A percentile compares a stretch with the other conserved stretches of the same genome.
phyloP scores from a whole-genome alignment of 2,797 vertebrate genomes.

The Lepilemur ruficaudatus region DNA sequence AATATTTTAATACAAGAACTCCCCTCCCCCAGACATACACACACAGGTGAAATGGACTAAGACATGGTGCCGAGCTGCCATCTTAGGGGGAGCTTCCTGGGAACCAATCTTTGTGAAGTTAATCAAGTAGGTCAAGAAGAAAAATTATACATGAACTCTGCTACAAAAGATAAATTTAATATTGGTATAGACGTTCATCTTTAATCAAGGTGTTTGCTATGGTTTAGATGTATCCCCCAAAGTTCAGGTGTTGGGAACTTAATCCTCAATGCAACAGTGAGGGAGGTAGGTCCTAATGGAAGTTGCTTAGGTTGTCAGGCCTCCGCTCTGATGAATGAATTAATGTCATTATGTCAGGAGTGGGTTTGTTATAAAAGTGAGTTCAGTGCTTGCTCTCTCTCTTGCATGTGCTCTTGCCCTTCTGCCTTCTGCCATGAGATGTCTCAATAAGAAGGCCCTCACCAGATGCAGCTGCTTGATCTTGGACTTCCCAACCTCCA shows the following conservation, averaged over 20 bases:
- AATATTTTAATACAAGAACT: not conserved
- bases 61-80: not conserved
- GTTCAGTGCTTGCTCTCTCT: not conserved
- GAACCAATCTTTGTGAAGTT: not conserved
- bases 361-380: not conserved
- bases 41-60: not conserved
- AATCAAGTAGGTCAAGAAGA: not conserved
- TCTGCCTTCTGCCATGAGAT: not conserved
- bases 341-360: not conserved
- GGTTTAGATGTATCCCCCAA: not conserved
- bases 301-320: not conserved
- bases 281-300: not conserved
- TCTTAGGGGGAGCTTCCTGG: not conserved
- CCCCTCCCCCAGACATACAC: not conserved
- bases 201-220: not conserved
- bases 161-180: not conserved
- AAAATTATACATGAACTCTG: not conserved
- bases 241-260: not conserved
- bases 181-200: not conserved
- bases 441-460: not conserved
- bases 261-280: not conserved
- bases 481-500: not conserved
- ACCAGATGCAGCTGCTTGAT: not conserved
- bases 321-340: not conserved
- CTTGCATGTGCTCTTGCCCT: not conserved